phyloP scores from a whole-genome alignment of 2,797 vertebrate genomes.

The Anguilla anguilla region DNA sequence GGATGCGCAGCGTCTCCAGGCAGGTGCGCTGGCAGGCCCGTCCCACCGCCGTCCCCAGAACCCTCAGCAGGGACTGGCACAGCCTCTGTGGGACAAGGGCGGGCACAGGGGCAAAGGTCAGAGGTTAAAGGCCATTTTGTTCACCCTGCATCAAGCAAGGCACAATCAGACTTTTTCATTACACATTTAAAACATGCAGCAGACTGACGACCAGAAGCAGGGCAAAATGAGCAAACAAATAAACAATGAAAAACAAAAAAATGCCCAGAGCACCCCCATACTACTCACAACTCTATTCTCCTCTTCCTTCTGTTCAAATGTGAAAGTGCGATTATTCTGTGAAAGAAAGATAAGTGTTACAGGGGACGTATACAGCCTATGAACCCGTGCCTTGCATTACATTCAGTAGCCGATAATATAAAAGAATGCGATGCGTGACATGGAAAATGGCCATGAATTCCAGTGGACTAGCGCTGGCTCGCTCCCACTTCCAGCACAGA shows the following conservation, averaged over 20 bases:
- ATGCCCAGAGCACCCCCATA: background rate
- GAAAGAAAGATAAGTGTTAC: constrained; percentile 42
- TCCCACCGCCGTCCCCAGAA: constrained; percentile 78
- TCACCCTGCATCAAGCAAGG: background rate
- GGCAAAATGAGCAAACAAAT: background rate
- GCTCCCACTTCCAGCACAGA: background rate
- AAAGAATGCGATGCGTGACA: background rate
- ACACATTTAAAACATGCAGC: background rate
- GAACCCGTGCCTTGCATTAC: background rate
- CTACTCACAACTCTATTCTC: constrained; percentile 86
- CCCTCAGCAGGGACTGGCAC: constrained; percentile 83
- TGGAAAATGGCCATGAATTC: background rate
- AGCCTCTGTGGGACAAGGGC: constrained; percentile 76
- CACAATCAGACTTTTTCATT: background rate
- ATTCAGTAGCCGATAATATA: background rate
- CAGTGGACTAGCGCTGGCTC: background rate
- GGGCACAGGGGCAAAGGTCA: background rate
- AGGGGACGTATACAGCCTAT: background rate
- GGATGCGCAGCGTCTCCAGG: constrained; percentile 92
- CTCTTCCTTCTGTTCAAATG: constrained; percentile 88
- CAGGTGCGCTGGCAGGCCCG: constrained; percentile 86
- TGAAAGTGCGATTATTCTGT: constrained; percentile 88
- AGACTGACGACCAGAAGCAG: background rate
- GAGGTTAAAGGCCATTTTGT: background rate
- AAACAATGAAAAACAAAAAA: too few relatives aligned